A percentile compares a stretch with the other conserved stretches of the same genome.
phyloP scores from a whole-genome alignment of 2,113 vertebrate genomes.

The Elanus axillaris region DNA sequence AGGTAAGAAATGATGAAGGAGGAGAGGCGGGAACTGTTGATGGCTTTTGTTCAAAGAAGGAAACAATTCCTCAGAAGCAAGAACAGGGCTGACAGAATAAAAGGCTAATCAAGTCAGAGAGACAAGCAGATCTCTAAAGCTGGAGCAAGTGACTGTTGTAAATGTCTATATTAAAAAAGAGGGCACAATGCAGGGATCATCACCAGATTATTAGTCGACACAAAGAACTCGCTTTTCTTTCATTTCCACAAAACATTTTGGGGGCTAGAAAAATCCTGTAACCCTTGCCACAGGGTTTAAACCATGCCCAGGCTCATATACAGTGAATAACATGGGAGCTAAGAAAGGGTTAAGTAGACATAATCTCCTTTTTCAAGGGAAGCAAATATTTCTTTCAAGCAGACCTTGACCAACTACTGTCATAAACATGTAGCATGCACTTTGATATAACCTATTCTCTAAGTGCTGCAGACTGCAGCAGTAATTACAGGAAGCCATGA shows the following conservation, averaged over 20 bases:
- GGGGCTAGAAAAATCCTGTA: background rate
- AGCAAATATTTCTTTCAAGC: slow-evolving; percentile 61
- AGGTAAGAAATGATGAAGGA: slow-evolving; percentile 41
- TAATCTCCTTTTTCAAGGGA: slow-evolving; percentile 23
- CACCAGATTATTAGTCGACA: slow-evolving; percentile 11
- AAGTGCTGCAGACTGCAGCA: slow-evolving; percentile 66
- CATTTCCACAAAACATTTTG: background rate
- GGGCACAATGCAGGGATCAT: background rate
- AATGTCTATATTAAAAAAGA: slow-evolving; percentile 13
- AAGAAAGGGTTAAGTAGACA: slow-evolving; percentile 59
- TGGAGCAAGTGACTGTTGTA: slow-evolving; percentile 15
- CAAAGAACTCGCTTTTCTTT: slow-evolving; percentile 21
- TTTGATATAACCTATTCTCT: slow-evolving; percentile 67
- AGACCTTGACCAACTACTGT: slow-evolving; percentile 69
- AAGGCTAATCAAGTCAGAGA: slow-evolving; percentile 48
- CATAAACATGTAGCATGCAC: slow-evolving; percentile 63
- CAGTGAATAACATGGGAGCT: background rate
- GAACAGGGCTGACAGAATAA: slow-evolving; percentile 38
- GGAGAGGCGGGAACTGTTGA: background rate
- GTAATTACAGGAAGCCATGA: slow-evolving; percentile 73
- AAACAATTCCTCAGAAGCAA: slow-evolving; percentile 51
- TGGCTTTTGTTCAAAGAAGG: slow-evolving; percentile 52
- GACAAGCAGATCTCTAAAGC: slow-evolving; percentile 41
- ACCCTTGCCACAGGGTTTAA: background rate
- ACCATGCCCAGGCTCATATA: background rate